phyloP scores from a whole-genome alignment of 2,797 vertebrate genomes.

The Echeneis naucrates region DNA sequence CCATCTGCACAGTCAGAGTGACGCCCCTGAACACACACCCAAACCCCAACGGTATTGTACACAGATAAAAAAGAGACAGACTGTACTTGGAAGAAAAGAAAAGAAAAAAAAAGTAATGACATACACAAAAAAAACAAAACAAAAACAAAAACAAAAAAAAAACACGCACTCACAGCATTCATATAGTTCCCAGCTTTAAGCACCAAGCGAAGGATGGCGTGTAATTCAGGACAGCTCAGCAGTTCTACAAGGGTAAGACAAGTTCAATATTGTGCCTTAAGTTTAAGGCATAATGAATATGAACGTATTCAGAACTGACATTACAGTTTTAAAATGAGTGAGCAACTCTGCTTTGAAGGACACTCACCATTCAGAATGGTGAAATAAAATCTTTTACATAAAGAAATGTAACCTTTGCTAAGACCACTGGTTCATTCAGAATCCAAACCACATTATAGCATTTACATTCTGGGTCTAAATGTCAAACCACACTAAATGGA shows the following conservation, averaged over 20 bases:
- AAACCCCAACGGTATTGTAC: constrained; percentile 38
- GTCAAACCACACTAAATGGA: constrained; percentile 34
- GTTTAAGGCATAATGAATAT: constrained; percentile 27
- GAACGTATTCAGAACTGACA: constrained; percentile 26
- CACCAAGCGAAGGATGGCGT: constrained; percentile 87
- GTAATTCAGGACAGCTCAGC: constrained; percentile 86
- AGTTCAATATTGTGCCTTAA: constrained; percentile 34
- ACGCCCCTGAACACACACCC: constrained; percentile 48
- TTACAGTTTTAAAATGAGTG: constrained; percentile 39
- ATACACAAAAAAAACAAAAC: constrained; percentile 34
- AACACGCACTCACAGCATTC: constrained; percentile 86
- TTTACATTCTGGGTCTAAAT: constrained; percentile 27
- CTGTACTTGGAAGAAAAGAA: constrained; percentile 45
- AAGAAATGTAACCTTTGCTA: not conserved
- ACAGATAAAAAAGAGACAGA: constrained; percentile 12
- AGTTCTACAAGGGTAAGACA: constrained; percentile 76
- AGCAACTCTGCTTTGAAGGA: constrained; percentile 39
- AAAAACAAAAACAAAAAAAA: constrained; percentile 25
- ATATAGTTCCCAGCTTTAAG: constrained; percentile 90
- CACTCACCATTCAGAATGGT: not conserved
- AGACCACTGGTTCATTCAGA: constrained; percentile 9
- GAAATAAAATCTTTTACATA: constrained; percentile 2
- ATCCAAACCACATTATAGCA: constrained; percentile 12
- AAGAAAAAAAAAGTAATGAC: constrained; percentile 9
- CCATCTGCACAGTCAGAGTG: constrained; percentile 54